These are phyloP conservation scores for Conops quadrifasciatus DNA, from an alignment of 2,888 invertebrate species.

Conservation along the genomic window DNA sequence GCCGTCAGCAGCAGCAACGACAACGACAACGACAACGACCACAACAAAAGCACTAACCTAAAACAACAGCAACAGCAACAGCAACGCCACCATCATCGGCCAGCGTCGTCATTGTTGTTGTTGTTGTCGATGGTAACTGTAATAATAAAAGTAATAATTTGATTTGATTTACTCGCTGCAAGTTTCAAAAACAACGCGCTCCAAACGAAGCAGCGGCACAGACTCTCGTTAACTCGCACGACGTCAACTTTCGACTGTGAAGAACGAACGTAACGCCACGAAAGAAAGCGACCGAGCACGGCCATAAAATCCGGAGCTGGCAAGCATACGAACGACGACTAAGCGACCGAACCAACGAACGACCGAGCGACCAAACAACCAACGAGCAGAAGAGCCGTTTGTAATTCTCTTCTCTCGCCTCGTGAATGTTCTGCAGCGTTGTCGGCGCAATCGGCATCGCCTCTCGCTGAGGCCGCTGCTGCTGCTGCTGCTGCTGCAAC, in stretches of 20 bases:
- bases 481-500: background rate
- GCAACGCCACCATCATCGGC: background rate
- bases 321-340: slow-evolving; percentile 8
- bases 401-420: no score
- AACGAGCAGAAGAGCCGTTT: background rate
- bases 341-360: background rate
- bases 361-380: slow-evolving; percentile 7
- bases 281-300: background rate
- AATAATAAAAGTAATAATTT: slow-evolving; percentile 24
- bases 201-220: slow-evolving; percentile 4
- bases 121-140: background rate
- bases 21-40: background rate
- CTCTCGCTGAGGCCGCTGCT: background rate
- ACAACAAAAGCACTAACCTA: no score
- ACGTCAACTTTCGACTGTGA: slow-evolving; percentile 61
- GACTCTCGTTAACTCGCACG: slow-evolving; percentile 56
- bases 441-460: background rate
- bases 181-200: slow-evolving; percentile 1
- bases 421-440: no score
- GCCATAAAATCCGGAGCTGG: background rate
- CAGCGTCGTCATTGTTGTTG: no score
- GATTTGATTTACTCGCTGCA: background rate
- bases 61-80: background rate
- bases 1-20: background rate
- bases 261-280: slow-evolving; percentile 35